These are phyloP conservation scores for Epinotia brunnichana DNA, from an alignment of 2,888 invertebrate genomes.

Conservation along the genomic window DNA sequence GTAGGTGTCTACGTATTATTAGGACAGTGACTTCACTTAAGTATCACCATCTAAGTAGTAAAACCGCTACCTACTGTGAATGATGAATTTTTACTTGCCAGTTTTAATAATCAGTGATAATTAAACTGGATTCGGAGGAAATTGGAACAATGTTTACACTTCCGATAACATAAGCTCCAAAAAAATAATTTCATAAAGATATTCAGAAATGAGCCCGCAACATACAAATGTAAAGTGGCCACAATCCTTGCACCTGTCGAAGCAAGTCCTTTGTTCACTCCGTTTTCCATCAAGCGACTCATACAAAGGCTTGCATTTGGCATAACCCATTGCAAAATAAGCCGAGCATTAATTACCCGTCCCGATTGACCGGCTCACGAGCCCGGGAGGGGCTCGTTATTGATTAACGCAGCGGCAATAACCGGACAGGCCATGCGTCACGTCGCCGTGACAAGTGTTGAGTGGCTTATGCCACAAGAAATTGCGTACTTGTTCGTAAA, in stretches of 20 bases:
- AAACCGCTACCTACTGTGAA: too few species aligned
- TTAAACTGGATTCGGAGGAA: too few species aligned
- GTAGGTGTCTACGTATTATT: too few species aligned
- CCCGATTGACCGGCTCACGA: slow-evolving; percentile 46
- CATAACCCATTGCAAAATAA: slow-evolving; percentile 13
- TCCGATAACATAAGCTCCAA: too few species aligned
- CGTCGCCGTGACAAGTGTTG: slow-evolving; percentile 44
- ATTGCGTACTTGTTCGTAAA: slow-evolving; percentile 15
- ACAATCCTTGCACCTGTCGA: neutral
- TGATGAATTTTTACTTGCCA: too few species aligned
- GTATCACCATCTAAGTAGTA: too few species aligned
- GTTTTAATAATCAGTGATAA: too few species aligned
- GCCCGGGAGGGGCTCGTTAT: slow-evolving; percentile 59
- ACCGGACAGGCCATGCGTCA: slow-evolving; percentile 64
- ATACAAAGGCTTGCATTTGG: slow-evolving; percentile 16
- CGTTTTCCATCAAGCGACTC: neutral
- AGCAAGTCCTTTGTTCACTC: slow-evolving; percentile 8
- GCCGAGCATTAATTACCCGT: slow-evolving; percentile 36
- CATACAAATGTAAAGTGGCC: neutral
- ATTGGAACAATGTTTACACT: too few species aligned
- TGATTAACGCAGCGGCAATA: slow-evolving; percentile 71
- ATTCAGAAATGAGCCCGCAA: too few species aligned
- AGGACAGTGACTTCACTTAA: too few species aligned
- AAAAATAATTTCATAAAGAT: too few species aligned
- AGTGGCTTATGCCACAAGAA: slow-evolving; percentile 45